Percentiles rank a stretch among this genome's conserved stretches.
Evolutionary conservation across 1,140 invertebrate species (phyloP).

Genomic region (Bombus superbus): DNA sequence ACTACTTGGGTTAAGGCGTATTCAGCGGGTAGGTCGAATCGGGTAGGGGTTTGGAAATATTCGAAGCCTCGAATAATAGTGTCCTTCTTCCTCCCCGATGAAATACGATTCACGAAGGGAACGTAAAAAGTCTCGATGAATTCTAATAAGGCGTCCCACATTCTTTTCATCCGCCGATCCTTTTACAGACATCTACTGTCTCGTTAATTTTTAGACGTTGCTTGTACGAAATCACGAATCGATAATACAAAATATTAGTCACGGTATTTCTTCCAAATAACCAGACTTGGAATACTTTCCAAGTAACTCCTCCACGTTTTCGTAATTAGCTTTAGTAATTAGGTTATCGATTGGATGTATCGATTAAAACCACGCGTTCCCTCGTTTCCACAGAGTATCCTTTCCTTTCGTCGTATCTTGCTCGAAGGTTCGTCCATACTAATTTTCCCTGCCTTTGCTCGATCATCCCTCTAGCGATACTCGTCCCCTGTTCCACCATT

Average conservation of each 20-base stretch:
- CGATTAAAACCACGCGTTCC: no score
- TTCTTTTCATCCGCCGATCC: not conserved
- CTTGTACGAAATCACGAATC: no score
- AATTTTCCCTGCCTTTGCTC: no score
- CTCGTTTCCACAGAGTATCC: no score
- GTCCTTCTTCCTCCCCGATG: not conserved
- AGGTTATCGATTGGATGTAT: no score
- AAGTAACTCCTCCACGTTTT: no score
- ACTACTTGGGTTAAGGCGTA: conserved; percentile 14
- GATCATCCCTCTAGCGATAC: not conserved
- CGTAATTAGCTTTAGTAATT: no score
- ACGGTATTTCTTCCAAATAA: no score
- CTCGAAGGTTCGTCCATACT: no score
- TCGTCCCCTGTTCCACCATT: not conserved
- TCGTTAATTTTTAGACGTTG: not conserved
- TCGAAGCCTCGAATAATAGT: conserved; percentile 38
- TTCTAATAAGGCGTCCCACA: conserved; percentile 1
- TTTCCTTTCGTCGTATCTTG: no score
- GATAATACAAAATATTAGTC: no score
- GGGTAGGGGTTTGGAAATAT: conserved; percentile 9
- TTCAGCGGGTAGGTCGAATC: not conserved
- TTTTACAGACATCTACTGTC: not conserved
- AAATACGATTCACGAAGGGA: conserved; percentile 8
- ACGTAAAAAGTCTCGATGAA: conserved; percentile 40
- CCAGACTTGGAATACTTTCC: no score